Evolutionary conservation across 2,797 vertebrate species (phyloP), one percentile per base, ranked within the genome.

Genomic region (Orientallactaga sibirica): DNA sequence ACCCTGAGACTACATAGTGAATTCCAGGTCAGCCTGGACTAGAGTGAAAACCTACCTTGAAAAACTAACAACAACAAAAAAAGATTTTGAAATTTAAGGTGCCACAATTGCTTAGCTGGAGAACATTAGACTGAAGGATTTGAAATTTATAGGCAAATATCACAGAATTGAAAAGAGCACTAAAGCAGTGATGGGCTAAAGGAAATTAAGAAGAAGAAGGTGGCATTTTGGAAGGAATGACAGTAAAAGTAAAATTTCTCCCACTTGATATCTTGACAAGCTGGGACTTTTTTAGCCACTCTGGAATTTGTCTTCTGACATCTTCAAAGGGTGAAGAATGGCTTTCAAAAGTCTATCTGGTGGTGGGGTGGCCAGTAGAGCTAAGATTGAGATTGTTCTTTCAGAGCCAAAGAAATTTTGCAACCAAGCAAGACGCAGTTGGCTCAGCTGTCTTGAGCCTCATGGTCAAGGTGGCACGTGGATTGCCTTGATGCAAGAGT

Each of bases 351-450:
- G 73, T 79, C 76, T 41, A 62, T 16, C 33, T 71, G 62, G 37
- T 43, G 55, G 70, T 67, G 14, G 55, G 19, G 2, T 78, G 52
- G 74, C 37, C 27, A 6, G 58, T 48, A 66, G 52, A 89, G 73
- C 55, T 29, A 29, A 90, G 43, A 83, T 93, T 76, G 68, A 80
- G 61, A 71, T 24, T 75, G 24, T 81, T 66, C 48, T 55, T 77
- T 86, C 29, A 41, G 78, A 94, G 90, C 85, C 85, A 75, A 77
- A 48, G 77, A 91, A n/a, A 27, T 66, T 74, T 90, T 84, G 84
- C 76, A 33, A 37, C 77, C 64, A 52, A 27, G 64, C 9, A 41
- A 64, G 92, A 83, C 73, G 68, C 24, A 66, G n/a, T 29, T 71
- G 74, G 58, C n/a, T 25, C 14, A 24, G 67, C 41, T 43, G 3